Conservation (phyloP, 92 coral and sea anemone species). For the Muricea muricata region DNA sequence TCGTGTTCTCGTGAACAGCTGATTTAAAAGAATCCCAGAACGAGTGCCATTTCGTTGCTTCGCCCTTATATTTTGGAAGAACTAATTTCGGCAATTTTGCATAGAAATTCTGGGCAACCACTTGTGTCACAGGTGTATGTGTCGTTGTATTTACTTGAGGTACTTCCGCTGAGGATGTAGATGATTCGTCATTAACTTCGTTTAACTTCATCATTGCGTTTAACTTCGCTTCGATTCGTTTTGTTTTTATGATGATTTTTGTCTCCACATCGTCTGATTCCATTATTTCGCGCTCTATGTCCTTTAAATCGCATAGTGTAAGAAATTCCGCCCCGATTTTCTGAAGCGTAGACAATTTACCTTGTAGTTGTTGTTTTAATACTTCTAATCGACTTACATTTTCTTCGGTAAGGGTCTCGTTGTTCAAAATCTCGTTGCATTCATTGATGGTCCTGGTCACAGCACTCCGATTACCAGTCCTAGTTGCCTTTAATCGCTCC, state of each 20-base stretch:
- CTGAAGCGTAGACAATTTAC: not conserved
- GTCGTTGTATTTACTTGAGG: not conserved
- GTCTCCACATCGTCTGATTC: conserved; percentile 2
- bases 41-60: not conserved
- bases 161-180: too few relatives aligned
- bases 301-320: not conserved
- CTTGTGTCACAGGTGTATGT: not conserved
- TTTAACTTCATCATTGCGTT: too few relatives aligned
- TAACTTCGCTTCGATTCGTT: conserved; percentile 1
- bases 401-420: not conserved
- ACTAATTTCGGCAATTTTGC: not conserved
- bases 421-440: not conserved
- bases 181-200: not conserved
- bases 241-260: not conserved
- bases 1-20: not conserved
- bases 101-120: too few relatives aligned
- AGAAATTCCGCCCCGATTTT: not conserved
- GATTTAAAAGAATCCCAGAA: not conserved
- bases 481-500: conserved; percentile 6
- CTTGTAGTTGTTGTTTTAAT: not conserved
- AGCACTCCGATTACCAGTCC: not conserved
- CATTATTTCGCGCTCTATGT: not conserved
- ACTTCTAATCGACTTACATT: not conserved
- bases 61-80: not conserved
- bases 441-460: conserved; percentile 15